Percentiles rank a stretch among this genome's conserved stretches.
Evolutionary conservation across 2,113 vertebrate genomes (phyloP).

Genomic region (Megatriorchis doriae): DNA sequence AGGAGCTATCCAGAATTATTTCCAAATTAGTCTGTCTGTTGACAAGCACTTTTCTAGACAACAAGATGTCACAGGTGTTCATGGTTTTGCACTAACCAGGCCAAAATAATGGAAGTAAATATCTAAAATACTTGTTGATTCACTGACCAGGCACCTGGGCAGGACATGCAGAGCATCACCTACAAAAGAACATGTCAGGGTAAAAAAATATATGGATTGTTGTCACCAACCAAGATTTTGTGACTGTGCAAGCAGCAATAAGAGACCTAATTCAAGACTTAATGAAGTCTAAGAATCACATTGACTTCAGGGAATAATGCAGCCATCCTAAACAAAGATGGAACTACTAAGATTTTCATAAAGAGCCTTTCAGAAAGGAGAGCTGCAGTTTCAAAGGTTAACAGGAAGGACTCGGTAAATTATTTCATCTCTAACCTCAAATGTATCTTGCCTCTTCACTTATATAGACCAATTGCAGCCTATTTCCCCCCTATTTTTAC

Average conservation of each 20-base stretch:
- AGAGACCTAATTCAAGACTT: not conserved
- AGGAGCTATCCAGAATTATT: not conserved
- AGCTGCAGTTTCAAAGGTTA: not conserved
- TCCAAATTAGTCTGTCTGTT: not conserved
- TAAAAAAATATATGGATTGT: not conserved
- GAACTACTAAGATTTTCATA: not conserved
- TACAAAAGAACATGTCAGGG: not conserved
- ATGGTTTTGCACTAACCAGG: not conserved
- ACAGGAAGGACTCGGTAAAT: not conserved
- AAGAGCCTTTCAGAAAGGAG: not conserved
- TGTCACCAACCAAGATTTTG: not conserved
- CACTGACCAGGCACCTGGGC: not conserved
- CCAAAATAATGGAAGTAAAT: not conserved
- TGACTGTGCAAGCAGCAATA: not conserved
- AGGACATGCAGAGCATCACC: not conserved
- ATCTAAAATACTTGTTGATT: not conserved
- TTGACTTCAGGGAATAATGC: not conserved
- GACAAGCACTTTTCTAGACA: not conserved
- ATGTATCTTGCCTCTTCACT: not conserved
- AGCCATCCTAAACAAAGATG: not conserved
- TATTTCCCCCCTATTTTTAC: not conserved
- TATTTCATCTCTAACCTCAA: not conserved
- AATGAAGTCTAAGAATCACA: not conserved
- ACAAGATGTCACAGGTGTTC: not conserved
- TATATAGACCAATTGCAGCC: not conserved